phyloP scores from a whole-genome alignment of 2,113 vertebrate genomes.

The Dendropsophus ebraccatus region DNA sequence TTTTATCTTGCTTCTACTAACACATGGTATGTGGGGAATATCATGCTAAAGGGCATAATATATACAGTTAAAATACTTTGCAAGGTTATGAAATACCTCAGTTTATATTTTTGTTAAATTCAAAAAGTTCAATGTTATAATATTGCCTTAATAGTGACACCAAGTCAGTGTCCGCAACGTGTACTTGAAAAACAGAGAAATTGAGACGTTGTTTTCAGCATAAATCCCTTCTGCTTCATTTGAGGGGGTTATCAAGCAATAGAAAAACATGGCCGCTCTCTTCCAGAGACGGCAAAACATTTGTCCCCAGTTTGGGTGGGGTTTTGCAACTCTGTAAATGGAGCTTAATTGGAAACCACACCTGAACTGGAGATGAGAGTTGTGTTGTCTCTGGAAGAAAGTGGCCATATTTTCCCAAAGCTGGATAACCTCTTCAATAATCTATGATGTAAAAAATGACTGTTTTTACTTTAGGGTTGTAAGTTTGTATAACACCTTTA shows the following conservation, averaged over 20 bases:
- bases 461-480: not conserved
- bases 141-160: constrained; percentile 30
- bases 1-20: not conserved
- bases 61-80: not conserved
- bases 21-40: not conserved
- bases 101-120: constrained; percentile 1
- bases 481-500: not conserved
- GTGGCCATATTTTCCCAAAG: too few relatives aligned
- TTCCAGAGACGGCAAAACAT: too few relatives aligned
- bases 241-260: too few relatives aligned
- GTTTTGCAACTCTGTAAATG: too few relatives aligned
- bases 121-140: not conserved
- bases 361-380: too few relatives aligned
- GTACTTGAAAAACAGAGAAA: not conserved
- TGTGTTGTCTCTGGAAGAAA: too few relatives aligned
- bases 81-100: constrained; percentile 29
- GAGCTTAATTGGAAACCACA: too few relatives aligned
- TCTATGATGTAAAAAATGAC: not conserved
- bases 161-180: not conserved
- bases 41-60: not conserved
- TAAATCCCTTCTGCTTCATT: not conserved
- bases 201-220: not conserved
- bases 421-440: too few relatives aligned
- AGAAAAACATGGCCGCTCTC: too few relatives aligned
- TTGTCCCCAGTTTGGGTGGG: too few relatives aligned